These are phyloP conservation scores for Volucella bombylans DNA, from an alignment of 2,888 invertebrate genomes.

Conservation along the genomic window DNA sequence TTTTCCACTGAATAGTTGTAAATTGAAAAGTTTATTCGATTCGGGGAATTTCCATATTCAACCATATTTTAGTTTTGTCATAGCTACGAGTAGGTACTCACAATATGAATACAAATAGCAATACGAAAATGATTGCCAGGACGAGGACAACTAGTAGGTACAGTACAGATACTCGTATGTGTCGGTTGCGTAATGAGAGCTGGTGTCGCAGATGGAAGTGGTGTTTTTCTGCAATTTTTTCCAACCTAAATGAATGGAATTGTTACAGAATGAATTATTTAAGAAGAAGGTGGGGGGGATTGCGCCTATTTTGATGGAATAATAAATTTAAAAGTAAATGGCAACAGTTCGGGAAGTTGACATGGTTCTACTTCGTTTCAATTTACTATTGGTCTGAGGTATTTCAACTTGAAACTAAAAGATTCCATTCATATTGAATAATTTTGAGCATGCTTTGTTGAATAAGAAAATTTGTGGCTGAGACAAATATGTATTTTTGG, in stretches of 20 bases:
- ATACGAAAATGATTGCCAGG: no score
- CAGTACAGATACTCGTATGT: background rate
- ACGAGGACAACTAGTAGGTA: no score
- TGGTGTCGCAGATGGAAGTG: slow-evolving; percentile 1
- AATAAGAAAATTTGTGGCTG: no score
- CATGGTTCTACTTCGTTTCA: background rate
- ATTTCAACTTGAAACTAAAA: background rate
- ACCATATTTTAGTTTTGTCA: background rate
- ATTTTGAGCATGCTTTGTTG: no score
- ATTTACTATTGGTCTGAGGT: background rate
- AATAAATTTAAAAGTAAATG: slow-evolving; percentile 4
- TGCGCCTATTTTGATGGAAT: no score
- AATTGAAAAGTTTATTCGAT: slow-evolving; percentile 74
- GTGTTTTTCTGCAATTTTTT: no score
- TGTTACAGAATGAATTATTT: slow-evolving; percentile 10
- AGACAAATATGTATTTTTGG: no score
- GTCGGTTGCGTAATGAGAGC: slow-evolving; percentile 18
- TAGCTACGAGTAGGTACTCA: slow-evolving; percentile 22
- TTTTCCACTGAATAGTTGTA: slow-evolving; percentile 70
- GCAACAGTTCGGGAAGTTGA: background rate
- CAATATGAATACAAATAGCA: background rate
- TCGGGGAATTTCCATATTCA: slow-evolving; percentile 40
- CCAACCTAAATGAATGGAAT: background rate
- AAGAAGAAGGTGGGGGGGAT: background rate
- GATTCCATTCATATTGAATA: no score